Evolutionary conservation across 1,140 invertebrate genomes (phyloP).

Genomic region (Ctenoplectra terminalis): DNA sequence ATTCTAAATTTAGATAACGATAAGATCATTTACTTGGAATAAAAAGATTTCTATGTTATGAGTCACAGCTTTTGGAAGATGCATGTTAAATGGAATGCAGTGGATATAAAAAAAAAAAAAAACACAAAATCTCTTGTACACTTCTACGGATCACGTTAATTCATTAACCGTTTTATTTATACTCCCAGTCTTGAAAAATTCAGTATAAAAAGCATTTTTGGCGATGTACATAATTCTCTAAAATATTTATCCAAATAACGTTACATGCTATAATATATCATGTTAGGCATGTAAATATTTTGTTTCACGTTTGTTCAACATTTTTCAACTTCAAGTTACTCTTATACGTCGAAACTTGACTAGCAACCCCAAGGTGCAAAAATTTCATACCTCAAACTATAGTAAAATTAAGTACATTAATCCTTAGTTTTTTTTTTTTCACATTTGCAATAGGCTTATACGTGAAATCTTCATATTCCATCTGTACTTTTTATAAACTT

Average conservation of each 20-base stretch:
- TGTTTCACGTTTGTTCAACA: slow-evolving; percentile 13
- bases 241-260: slow-evolving; percentile 57
- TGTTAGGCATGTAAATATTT: slow-evolving; percentile 41
- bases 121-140: slow-evolving; percentile 23
- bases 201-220: slow-evolving; percentile 62
- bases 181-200: slow-evolving; percentile 61
- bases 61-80: slow-evolving; percentile 59
- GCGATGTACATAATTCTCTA: slow-evolving; percentile 43
- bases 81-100: slow-evolving; percentile 57
- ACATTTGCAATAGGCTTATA: slow-evolving; percentile 64
- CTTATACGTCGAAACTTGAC: slow-evolving; percentile 50
- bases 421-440: slow-evolving; percentile 69
- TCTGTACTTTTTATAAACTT: slow-evolving; percentile 47
- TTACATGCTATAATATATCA: slow-evolving; percentile 43
- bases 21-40: slow-evolving; percentile 53
- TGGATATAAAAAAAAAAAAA: slow-evolving; percentile 46
- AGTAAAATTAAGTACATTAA: slow-evolving; percentile 70
- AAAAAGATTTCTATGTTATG: slow-evolving; percentile 60
- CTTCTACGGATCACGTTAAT: slow-evolving; percentile 20
- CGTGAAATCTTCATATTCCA: slow-evolving; percentile 60
- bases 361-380: slow-evolving; percentile 58
- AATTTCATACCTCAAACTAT: slow-evolving; percentile 53
- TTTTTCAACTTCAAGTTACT: slow-evolving; percentile 24
- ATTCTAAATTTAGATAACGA: slow-evolving; percentile 45
- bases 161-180: slow-evolving; percentile 52